Base-by-base conservation (phyloP, 2,888 invertebrate species). In the Scaptomyza flava region DNA sequence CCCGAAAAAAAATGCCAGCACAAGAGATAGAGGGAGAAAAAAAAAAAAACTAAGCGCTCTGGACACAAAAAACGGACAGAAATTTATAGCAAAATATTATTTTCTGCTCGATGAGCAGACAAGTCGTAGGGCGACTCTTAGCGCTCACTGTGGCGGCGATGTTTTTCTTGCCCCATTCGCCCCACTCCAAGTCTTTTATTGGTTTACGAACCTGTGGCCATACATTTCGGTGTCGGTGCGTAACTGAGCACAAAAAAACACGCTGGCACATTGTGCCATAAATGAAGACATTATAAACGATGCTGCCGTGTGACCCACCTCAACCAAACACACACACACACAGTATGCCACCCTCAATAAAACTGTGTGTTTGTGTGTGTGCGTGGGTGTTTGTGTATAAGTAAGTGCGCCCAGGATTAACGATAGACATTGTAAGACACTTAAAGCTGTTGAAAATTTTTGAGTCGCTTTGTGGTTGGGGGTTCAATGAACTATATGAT, bases 31-130 rank as follows among this genome's bases (percentile, higher is more conserved):
- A 56, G 54, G 9, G 45, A 48, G 59, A 46, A 52, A 53, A 27
- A 31, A 33, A 56, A 54, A 70, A 85, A 88, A 88, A 69, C 53
- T 58, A 78, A 77, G 63, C 65, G 63, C 50, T 51, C 74, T 75
- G 74, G 74, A 77, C 74, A 78, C 74, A 43, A 77, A 77, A 72
- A 78, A 77, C 69, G 70, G 70, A 76, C 72, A 69, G 50, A 77
- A 85, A 85, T 85, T 85, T 89, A 85, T 85, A 87, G 84, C 88
- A 79, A 82, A 89, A 89, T 85, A 85, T 85, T 85, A 85, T 85
- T 85, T 85, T 85, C 89, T 89, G 89, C 89, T 85, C 87, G 89
- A 84, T 89, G 84, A 89, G 84, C 84, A 85, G 87, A 88, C 87
- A 83, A 83, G 82, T 88, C 87, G 82, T 83, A 67, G 81, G 88